These are phyloP conservation scores for Mormyrops attenuatus DNA, from an alignment of 2,797 vertebrate genomes.

Conservation along the genomic window DNA sequence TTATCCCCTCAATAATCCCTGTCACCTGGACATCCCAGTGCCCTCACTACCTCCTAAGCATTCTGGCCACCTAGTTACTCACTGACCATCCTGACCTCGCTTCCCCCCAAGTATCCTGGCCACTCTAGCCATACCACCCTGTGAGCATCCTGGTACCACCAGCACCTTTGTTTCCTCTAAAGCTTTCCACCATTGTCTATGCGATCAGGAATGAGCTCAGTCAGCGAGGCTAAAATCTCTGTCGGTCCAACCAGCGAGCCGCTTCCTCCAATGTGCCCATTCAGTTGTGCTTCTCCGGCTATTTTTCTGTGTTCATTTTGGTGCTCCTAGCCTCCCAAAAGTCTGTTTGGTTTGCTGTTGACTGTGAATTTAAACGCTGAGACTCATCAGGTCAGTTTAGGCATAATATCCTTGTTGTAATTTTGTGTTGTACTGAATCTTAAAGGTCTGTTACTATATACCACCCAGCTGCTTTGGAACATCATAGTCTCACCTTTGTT, in stretches of 20 bases:
- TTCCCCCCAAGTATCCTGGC: not conserved
- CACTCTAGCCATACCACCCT: not conserved
- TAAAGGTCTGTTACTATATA: not conserved
- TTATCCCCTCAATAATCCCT: not conserved
- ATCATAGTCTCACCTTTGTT: not conserved
- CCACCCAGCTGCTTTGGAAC: not conserved
- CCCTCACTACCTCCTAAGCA: not conserved
- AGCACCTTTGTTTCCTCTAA: constrained; percentile 32
- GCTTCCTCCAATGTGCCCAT: constrained; percentile 31
- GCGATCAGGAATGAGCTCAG: constrained; percentile 41
- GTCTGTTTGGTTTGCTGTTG: not conserved
- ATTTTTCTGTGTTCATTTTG: constrained; percentile 18
- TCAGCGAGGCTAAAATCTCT: constrained; percentile 43
- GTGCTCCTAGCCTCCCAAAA: not conserved
- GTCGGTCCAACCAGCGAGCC: constrained; percentile 7
- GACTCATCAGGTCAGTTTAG: not conserved
- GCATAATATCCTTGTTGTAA: not conserved
- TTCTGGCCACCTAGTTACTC: not conserved
- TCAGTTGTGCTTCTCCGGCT: constrained; percentile 29
- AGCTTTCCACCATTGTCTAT: constrained; percentile 40
- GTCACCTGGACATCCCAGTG: not conserved
- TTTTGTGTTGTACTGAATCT: not conserved
- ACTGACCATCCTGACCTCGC: not conserved
- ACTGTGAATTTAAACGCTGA: not conserved
- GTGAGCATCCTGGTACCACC: not conserved